Evolutionary conservation across 2,888 invertebrate genomes (phyloP), one percentile per base, ranked within the genome.

Genomic region (Trissoscelio sp.): DNA sequence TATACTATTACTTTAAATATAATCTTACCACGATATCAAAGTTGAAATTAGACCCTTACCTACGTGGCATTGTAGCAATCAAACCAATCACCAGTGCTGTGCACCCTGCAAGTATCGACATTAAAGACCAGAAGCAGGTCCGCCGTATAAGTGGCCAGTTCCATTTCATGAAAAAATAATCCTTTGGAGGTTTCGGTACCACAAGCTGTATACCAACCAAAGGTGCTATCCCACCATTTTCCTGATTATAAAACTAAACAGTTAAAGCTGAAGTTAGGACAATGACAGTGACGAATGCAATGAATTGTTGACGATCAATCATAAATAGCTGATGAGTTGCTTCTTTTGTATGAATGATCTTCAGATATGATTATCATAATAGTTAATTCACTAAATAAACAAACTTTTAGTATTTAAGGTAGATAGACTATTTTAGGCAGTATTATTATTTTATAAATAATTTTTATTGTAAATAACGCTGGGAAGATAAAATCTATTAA

Each of bases 101-200:
- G 92, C 96, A 96, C 14, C 95, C 96, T 14, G 95, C 92, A 37
- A 96, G 92, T 28, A 94, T 93, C 0, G 96, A 95, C 84, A 96
- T 92, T 70, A 95, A 94, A n/a, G 95, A 90, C 93, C 95, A 96
- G 67, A 96, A 93, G 62, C 96, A 94, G 46, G 94, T 92, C 89
- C 95, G 95, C 78, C 96, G 93, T 83, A 97, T 96, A 1, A 96
- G 86, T 2, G 94, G 94, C 97, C 97, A 97, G 89, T 96, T 96
- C 96, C 97, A 97, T 64, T 92, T 92, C 91, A 93, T 92, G 93
- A 96, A 89, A 93, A 94, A 88, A 83, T 92, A 92, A 84, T 92
- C 91, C 79, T 91, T 91, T 0, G 92, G 90, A 1, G 92, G 88
- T 53, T 92, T 92, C 2, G 90, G 92, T 14, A 91, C 90, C 44